Base-by-base conservation (phyloP, 2,113 vertebrate species). In the Lasiurus borealis region DNA sequence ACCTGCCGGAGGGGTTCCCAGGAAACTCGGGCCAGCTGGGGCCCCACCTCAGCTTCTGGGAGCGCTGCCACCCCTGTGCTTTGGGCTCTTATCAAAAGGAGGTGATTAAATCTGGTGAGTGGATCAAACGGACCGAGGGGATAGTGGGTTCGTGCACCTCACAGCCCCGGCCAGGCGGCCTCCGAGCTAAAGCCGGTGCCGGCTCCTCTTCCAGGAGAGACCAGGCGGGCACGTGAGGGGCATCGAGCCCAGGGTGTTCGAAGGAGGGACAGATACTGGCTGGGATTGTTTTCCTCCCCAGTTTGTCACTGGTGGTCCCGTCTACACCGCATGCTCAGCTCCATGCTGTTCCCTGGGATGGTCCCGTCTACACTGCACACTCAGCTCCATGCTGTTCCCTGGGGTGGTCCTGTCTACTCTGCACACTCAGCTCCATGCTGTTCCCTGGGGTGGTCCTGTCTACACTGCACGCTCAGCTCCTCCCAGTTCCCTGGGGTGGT, bases 181-280 rank as follows among this genome's bases (percentile, higher is more conserved):
- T 46, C 25, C 13, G 13, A 27, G 40, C 72, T 40, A 48, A 10
- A 76, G 50, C 14, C 0, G 0, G 59, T 12, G 5, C 34, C 2
- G 5, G 13, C 0, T 36, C 50, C 44, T 34, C 29, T 25, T 69
- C 72, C 34, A 2, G 25, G 66, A 34, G 48, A 2, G 29, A 13
- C 0, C 0, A 40, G 34, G 29, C 29, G 7, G 23, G 5, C 13
- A 0, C 8, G 23, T 27, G 0, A 15, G 29, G 25, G 34, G 29
- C 2, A 0, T 4, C 8, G 23, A 19, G n/a, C 15, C 31, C 31
- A 5, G 75, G 31, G 16, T 31, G 7, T 11, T 0, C 16, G 62
- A 21, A 23, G 1, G 2, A 3, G 13, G 1, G 40, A 9, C 9
- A 2, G 2, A 2, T 9, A 3, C 2, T 0, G 2, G 2, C 5